Evolutionary conservation across 2,113 vertebrate genomes (phyloP).

Genomic region (Vidua chalybeata): DNA sequence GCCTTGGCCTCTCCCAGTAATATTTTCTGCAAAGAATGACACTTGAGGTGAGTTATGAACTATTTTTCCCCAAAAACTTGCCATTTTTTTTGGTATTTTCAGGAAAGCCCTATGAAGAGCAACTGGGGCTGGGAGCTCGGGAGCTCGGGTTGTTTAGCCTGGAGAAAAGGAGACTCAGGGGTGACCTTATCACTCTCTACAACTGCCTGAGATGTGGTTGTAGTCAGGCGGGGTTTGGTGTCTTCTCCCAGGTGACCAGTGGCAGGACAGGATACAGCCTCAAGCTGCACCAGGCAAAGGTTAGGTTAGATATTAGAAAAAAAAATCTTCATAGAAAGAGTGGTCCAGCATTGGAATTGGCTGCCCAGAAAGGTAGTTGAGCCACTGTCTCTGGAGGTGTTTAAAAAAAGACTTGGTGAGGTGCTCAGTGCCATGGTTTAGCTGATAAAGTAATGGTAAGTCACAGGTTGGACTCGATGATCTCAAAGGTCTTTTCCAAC

Average conservation of each 20-base stretch:
- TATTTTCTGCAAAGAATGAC: not conserved
- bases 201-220: not conserved
- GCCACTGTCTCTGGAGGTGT: not conserved
- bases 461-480: not conserved
- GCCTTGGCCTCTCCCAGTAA: not conserved
- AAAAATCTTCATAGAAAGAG: not conserved
- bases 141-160: not conserved
- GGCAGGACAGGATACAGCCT: not conserved
- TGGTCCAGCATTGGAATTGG: not conserved
- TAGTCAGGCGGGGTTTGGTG: too few species aligned
- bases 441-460: not conserved
- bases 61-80: not conserved
- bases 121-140: not conserved
- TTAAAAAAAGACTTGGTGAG: not conserved
- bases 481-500: not conserved
- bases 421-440: rapidly evolving
- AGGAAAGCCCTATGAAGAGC: not conserved
- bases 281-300: not conserved
- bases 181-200: not conserved
- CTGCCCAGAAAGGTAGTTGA: not conserved
- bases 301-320: not conserved
- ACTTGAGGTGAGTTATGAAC: not conserved
- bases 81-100: not conserved
- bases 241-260: not conserved
- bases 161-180: not conserved